Percentiles rank a stretch among this genome's conserved stretches.
Evolutionary conservation across 2,797 vertebrate genomes (phyloP).

Genomic region (Anableps anableps): DNA sequence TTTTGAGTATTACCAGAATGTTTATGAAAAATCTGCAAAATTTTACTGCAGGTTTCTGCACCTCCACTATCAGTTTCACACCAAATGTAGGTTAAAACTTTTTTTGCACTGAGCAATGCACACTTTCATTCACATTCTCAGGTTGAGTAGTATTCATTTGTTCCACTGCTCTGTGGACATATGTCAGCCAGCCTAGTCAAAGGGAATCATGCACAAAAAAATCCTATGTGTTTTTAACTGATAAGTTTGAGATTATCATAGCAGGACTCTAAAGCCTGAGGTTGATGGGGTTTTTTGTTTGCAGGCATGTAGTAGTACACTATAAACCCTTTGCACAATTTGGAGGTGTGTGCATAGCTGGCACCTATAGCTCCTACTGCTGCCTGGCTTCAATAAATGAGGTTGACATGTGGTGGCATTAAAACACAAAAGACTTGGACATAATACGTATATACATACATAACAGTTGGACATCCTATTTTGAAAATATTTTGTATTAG

Average conservation of each 20-base stretch:
- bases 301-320: background rate
- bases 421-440: background rate
- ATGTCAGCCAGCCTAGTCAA: too few species aligned
- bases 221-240: background rate
- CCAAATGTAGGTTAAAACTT: too few species aligned
- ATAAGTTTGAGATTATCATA: background rate
- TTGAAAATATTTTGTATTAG: background rate
- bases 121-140: too few species aligned
- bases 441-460: background rate
- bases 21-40: background rate
- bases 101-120: too few species aligned
- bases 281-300: conserved; percentile 1
- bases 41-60: background rate
- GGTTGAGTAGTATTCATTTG: too few species aligned
- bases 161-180: too few species aligned
- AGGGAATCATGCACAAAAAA: background rate
- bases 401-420: background rate
- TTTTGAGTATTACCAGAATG: background rate
- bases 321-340: background rate
- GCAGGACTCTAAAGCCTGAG: background rate
- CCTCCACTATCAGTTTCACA: too few species aligned
- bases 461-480: too few species aligned
- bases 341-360: background rate
- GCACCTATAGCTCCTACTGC: background rate
- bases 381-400: background rate